Base-by-base conservation (phyloP, 2,113 vertebrate genomes). In the Perca fluviatilis region DNA sequence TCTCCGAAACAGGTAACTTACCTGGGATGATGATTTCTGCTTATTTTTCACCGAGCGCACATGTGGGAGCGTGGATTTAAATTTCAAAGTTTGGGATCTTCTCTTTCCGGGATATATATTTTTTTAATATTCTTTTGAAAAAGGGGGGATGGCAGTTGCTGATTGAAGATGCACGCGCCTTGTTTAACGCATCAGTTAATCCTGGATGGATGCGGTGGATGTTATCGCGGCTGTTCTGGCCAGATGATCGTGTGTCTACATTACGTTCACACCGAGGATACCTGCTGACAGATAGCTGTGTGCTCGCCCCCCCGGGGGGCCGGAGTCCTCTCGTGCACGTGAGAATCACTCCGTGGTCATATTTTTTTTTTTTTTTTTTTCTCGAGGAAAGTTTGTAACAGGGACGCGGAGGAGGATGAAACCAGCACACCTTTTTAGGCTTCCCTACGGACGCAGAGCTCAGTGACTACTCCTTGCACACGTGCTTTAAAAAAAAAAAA, bases 381-480 rank as follows among this genome's bases (percentile, higher is more conserved):
- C 18, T 14, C 6, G 27, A 19, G 73, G 75, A 90, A 92, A 91
- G 43, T 90, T 92, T 87, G 76, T 2, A 76, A 69, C 68, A 15
- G 54, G 75, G 79, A 85, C 69, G 67, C 62, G 50, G 50, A 11
- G 74, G 75, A 91, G 65, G 76, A 88, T 87, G 88, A 50, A 71
- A 46, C 27, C 77, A 40, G 65, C 69, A 70, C 83, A 36, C 10
- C 25, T 19, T 10, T 19, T 11, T 1, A 7, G 60, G 64, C 53
- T 58, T 15, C 77, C 23, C 18, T 1, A 8, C 43, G 82, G 61
- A 57, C 67, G 23, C 79, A 53, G 62, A 51, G 65, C 58, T 70
- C 58, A 47, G 11, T 74, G 58, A 74, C 70, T 16, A 53, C 47
- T 36, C 11, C 47, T 3, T 9, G 1, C 1, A 5, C 73, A 33